A percentile compares a stretch with the other conserved stretches of the same genome.
phyloP scores from a whole-genome alignment of 2,888 invertebrate genomes.

The Melanchra persicariae region DNA sequence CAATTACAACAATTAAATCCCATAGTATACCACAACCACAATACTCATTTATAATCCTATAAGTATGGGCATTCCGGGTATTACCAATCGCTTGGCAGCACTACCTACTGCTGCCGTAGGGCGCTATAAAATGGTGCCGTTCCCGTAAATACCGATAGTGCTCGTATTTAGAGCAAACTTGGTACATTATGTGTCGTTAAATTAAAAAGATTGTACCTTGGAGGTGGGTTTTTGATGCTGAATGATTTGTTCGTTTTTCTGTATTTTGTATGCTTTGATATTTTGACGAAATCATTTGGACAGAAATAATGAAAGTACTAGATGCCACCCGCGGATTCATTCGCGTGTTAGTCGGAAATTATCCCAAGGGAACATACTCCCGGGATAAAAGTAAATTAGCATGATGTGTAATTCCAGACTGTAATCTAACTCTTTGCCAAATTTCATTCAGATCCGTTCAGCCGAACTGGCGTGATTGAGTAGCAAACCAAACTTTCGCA shows the following conservation, averaged over 20 bases:
- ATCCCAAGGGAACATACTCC: too few species aligned
- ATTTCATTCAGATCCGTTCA: too few species aligned
- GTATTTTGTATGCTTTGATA: neutral
- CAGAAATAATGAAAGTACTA: too few species aligned
- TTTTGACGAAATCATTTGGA: too few species aligned
- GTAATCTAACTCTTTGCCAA: too few species aligned
- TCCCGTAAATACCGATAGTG: conserved; percentile 60
- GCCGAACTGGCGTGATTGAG: too few species aligned
- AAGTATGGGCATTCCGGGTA: conserved; percentile 55
- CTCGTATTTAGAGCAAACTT: conserved; percentile 68
- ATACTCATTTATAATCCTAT: conserved; percentile 52
- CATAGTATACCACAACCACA: conserved; percentile 28
- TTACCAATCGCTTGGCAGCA: conserved; percentile 60
- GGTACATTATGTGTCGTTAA: conserved; percentile 62
- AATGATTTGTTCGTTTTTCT: neutral
- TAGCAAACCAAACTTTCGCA: too few species aligned
- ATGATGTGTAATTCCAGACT: too few species aligned
- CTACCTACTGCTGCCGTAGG: conserved; percentile 53
- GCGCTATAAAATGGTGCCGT: conserved; percentile 57
- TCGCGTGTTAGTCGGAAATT: too few species aligned
- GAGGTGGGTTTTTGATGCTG: conserved; percentile 52
- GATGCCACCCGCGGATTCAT: too few species aligned
- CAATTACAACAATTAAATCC: conserved; percentile 22
- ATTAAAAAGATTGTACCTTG: conserved; percentile 62
- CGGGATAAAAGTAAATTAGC: too few species aligned